Conservation (phyloP, 2,797 vertebrate genomes). For the Threskiornis aethiopicus region DNA sequence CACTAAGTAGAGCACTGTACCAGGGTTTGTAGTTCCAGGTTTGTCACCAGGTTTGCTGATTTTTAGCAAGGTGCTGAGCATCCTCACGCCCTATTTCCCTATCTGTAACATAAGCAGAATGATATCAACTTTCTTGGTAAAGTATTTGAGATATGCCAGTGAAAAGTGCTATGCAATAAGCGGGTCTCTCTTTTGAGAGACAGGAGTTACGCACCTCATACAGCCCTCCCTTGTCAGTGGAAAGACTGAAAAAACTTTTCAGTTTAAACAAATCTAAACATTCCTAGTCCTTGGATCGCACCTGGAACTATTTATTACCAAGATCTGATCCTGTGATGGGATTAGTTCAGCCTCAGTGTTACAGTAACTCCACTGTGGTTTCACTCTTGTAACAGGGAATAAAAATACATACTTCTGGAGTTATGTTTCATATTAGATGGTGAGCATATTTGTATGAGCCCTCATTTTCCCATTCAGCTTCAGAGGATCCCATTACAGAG, state of each 20-base stretch:
- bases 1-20: neutral
- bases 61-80: neutral
- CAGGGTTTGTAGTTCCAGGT: neutral
- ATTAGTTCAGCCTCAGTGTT: constrained; percentile 58
- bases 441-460: constrained; percentile 44
- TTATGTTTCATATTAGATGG: constrained; percentile 65
- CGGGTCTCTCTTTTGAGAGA: neutral
- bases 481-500: constrained; percentile 63
- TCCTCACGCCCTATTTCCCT: neutral
- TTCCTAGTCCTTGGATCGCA: constrained; percentile 40
- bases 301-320: constrained; percentile 66
- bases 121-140: neutral
- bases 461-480: constrained; percentile 51
- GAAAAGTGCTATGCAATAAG: neutral
- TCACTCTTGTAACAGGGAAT: constrained; percentile 44
- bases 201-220: neutral
- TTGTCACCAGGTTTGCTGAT: neutral
- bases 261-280: constrained; percentile 27
- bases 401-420: constrained; percentile 61
- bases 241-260: constrained; percentile 22
- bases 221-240: neutral
- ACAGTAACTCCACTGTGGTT: constrained; percentile 59
- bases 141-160: neutral
- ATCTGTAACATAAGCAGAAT: neutral
- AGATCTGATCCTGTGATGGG: constrained; percentile 61